These are phyloP conservation scores for Hyposoter didymator DNA, from an alignment of 2,888 invertebrate genomes.

Conservation along the genomic window DNA sequence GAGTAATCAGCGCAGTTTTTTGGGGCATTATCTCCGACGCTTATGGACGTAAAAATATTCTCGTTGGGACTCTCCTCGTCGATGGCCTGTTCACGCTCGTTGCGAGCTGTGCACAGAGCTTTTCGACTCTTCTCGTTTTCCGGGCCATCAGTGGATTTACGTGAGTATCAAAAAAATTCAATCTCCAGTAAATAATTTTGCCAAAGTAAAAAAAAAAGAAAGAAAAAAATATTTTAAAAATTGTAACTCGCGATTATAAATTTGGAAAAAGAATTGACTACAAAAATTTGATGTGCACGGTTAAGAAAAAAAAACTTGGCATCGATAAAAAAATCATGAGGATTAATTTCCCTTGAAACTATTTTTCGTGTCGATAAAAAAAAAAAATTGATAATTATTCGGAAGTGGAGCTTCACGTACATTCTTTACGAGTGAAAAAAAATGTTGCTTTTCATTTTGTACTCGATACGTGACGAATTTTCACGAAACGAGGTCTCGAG, in stretches of 20 bases:
- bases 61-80: constrained; percentile 85
- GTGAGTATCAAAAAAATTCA: constrained; percentile 74
- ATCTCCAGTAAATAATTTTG: neutral
- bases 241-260: too few species aligned
- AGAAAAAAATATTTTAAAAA: too few species aligned
- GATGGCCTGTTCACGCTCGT: constrained; percentile 86
- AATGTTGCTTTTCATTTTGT: too few species aligned
- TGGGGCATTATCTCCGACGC: constrained; percentile 93
- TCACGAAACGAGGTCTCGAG: too few species aligned
- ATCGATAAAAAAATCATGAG: too few species aligned
- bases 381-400: neutral
- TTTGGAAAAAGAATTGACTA: too few species aligned
- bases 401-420: too few species aligned
- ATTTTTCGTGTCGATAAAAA: neutral
- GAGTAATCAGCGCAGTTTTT: constrained; percentile 90
- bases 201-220: neutral
- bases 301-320: too few species aligned
- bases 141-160: constrained; percentile 88
- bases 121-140: constrained; percentile 86
- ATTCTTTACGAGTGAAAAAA: too few species aligned
- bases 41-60: constrained; percentile 88
- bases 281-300: too few species aligned
- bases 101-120: constrained; percentile 87
- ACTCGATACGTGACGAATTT: too few species aligned
- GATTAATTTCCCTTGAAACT: neutral